Percentiles rank a stretch among this genome's conserved stretches.
These are phyloP conservation scores for Osmerus eperlanus DNA, from an alignment of 2,113 vertebrate genomes.

Conservation along the genomic window DNA sequence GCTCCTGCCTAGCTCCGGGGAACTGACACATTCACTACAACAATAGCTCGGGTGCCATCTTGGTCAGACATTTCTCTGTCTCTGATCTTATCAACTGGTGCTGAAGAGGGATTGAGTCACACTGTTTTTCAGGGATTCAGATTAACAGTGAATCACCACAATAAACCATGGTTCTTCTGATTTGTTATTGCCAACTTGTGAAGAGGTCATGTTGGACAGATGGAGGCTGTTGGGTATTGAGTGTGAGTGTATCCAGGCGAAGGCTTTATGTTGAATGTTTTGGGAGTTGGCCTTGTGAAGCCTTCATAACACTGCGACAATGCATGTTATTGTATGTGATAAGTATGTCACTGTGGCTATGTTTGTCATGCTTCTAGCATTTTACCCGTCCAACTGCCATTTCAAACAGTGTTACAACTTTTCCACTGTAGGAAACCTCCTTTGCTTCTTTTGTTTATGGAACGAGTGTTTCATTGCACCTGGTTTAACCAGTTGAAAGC, in stretches of 20 bases:
- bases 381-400: neutral
- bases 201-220: too few relatives aligned
- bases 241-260: too few relatives aligned
- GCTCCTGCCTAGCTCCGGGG: constrained; percentile 43
- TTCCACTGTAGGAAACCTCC: constrained; percentile 55
- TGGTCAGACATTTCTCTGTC: constrained; percentile 26
- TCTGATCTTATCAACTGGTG: constrained; percentile 26
- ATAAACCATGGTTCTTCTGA: too few relatives aligned
- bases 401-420: constrained; percentile 19
- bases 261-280: too few relatives aligned
- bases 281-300: too few relatives aligned
- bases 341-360: neutral
- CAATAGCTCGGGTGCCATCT: constrained; percentile 25
- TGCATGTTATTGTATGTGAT: too few relatives aligned
- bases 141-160: too few relatives aligned
- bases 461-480: constrained; percentile 57
- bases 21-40: constrained; percentile 20
- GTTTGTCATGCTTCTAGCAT: neutral
- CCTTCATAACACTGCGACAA: too few relatives aligned
- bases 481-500: constrained; percentile 55
- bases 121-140: neutral
- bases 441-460: constrained; percentile 54
- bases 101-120: neutral
- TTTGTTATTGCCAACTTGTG: too few relatives aligned
- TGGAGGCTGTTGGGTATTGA: too few relatives aligned